phyloP scores from a whole-genome alignment of 2,888 invertebrate species.

The Plebejus argus region DNA sequence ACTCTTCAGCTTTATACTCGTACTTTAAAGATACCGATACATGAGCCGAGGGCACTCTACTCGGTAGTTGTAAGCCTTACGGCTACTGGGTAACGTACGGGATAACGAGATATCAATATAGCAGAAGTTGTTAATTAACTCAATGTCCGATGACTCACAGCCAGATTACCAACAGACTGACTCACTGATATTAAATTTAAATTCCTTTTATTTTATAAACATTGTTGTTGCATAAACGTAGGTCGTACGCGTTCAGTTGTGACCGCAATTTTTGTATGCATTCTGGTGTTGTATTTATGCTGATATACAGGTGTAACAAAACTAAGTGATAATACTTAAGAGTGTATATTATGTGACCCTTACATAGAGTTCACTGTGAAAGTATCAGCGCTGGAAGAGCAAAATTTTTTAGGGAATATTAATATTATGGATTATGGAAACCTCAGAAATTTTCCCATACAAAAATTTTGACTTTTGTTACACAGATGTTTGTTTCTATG shows the following conservation, averaged over 20 bases:
- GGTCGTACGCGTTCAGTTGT: background rate
- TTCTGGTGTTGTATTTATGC: background rate
- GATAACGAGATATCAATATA: slow-evolving; percentile 8
- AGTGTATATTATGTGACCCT: too few species aligned
- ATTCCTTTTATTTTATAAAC: background rate
- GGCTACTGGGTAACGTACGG: background rate
- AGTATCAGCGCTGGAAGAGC: too few species aligned
- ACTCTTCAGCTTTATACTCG: too few species aligned
- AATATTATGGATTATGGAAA: too few species aligned
- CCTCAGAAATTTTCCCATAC: too few species aligned
- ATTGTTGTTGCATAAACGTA: slow-evolving; percentile 8
- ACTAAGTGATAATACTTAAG: too few species aligned
- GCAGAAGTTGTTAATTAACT: slow-evolving; percentile 4
- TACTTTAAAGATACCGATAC: too few species aligned
- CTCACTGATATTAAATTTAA: slow-evolving; percentile 6
- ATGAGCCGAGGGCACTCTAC: background rate
- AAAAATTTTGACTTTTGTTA: too few species aligned
- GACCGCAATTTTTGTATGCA: background rate
- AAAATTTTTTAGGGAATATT: too few species aligned
- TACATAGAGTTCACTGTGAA: too few species aligned
- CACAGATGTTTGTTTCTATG: too few species aligned
- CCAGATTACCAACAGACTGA: background rate
- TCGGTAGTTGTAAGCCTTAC: background rate
- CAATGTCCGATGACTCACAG: slow-evolving; percentile 13
- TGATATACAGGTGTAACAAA: background rate